Base-by-base conservation (phyloP, 2,888 invertebrate species). In the Hecatera dysodea region DNA sequence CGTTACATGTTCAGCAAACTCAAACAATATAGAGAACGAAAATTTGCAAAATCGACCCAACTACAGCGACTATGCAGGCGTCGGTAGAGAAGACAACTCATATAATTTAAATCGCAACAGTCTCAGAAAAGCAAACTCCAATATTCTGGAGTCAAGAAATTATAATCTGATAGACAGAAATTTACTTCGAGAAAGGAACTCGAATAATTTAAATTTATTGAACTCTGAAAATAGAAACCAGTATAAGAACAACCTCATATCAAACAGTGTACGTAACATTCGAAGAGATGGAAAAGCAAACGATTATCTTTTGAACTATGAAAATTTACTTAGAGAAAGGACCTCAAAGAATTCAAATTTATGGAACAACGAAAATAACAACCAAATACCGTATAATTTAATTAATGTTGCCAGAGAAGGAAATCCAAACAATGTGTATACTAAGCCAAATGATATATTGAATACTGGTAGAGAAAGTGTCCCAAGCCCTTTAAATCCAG, bases 201-300 rank as follows among this genome's bases (percentile, higher is more conserved):
- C 7, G 19, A 44, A 44, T 8, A 44, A 19, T 44, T 19, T 44
- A 19, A 9, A 22, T 22, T 50, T 29, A 3, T 22, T 29, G 24
- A 42, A 52, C 22, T 33, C 19, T 15, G 48, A 67, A 27, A 63
- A 50, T 50, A 15, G 5, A 39, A 15, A 39, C 15, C 39, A 15
- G 39, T 39, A 39, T 39, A 39, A 4, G 39, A 63, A 53, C 2
- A 33, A 33, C 33, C 33, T 33, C 33, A 8, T 33, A 33, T 33
- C 33, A 33, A 39, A 15, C 17, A 39, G 6, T 39, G 44, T 60
- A 65, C 42, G 5, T 12, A 46, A 46, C 46, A 15, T 66, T 36
- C 60, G 61, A 8, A 67, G 29, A 63, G 29, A 67, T 29, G 19
- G 19, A 53, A 53, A 22, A 6, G 15, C 44, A 68, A 36, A 44